These are phyloP conservation scores for Drosophila sordidula DNA, from an alignment of 2,888 invertebrate species.

Conservation along the genomic window DNA sequence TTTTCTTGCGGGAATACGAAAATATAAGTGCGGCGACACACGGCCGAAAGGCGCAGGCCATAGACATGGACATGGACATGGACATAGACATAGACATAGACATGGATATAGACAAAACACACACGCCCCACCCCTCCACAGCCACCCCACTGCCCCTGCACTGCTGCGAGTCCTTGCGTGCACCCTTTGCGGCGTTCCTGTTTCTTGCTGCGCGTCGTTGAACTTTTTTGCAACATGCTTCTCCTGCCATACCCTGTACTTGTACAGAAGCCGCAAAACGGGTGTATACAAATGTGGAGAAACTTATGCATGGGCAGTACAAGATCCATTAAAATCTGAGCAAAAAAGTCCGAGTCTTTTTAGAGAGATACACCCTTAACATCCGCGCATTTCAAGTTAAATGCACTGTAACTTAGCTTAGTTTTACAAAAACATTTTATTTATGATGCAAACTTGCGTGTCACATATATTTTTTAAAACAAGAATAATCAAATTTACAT, in stretches of 20 bases:
- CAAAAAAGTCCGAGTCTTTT: no score
- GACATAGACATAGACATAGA: slow-evolving; percentile 32
- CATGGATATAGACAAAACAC: slow-evolving; percentile 36
- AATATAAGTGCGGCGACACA: slow-evolving; percentile 44
- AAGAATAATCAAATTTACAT: no score
- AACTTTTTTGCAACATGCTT: slow-evolving; percentile 72
- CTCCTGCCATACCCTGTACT: slow-evolving; percentile 11
- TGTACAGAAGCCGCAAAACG: not conserved
- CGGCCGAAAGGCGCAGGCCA: slow-evolving; percentile 33
- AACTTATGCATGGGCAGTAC: no score
- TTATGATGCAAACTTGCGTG: no score
- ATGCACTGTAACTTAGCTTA: no score
- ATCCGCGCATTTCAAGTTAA: no score
- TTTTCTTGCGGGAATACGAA: slow-evolving; percentile 76
- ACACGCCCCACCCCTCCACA: not conserved
- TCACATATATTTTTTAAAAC: no score
- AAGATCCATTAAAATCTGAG: no score
- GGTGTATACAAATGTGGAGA: not conserved
- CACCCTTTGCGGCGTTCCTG: slow-evolving; percentile 42
- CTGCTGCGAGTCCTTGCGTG: slow-evolving; percentile 17
- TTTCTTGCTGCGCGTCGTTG: slow-evolving; percentile 67
- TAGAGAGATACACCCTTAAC: no score
- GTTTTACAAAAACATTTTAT: not conserved
- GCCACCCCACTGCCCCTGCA: not conserved
- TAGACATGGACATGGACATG: slow-evolving; percentile 36